Percentiles rank a stretch among this genome's conserved stretches.
These are phyloP conservation scores for Anticlea derivata DNA, from an alignment of 2,888 invertebrate species.

Conservation along the genomic window DNA sequence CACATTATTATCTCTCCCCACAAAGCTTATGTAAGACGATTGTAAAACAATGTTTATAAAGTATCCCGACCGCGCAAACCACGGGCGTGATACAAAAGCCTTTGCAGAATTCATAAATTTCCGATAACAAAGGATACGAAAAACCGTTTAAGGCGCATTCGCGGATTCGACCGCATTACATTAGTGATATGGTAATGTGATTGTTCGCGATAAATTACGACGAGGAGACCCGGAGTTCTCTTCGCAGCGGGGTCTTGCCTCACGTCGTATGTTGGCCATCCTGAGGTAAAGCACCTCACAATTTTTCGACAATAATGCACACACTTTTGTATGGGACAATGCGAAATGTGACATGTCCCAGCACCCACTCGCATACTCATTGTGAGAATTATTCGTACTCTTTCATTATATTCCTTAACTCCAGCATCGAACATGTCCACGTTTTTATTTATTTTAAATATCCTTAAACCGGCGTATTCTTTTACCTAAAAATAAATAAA, in stretches of 20 bases:
- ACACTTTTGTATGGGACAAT: conserved; percentile 51
- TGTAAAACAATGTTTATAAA: conserved; percentile 70
- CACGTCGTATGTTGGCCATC: conserved; percentile 52
- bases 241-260: conserved; percentile 69
- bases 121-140: conserved; percentile 76
- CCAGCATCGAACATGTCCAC: conserved; percentile 31
- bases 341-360: conserved; percentile 38
- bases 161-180: conserved; percentile 75
- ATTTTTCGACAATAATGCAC: conserved; percentile 64
- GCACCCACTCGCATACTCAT: conserved; percentile 38
- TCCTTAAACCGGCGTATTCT: conserved; percentile 32
- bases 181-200: conserved; percentile 83
- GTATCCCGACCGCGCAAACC: conserved; percentile 48
- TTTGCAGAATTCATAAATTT: conserved; percentile 77
- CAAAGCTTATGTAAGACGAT: conserved; percentile 59
- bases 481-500: conserved; percentile 32
- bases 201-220: conserved; percentile 80
- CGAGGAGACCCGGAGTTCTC: conserved; percentile 54
- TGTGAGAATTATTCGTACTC: conserved; percentile 38
- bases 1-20: conserved; percentile 43
- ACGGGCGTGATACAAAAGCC: conserved; percentile 66
- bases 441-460: conserved; percentile 32
- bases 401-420: conserved; percentile 38
- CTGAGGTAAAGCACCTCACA: conserved; percentile 70
- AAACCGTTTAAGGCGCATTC: conserved; percentile 78